Evolutionary conservation across 2,113 vertebrate genomes (phyloP).

Genomic region (Jacana jacana): DNA sequence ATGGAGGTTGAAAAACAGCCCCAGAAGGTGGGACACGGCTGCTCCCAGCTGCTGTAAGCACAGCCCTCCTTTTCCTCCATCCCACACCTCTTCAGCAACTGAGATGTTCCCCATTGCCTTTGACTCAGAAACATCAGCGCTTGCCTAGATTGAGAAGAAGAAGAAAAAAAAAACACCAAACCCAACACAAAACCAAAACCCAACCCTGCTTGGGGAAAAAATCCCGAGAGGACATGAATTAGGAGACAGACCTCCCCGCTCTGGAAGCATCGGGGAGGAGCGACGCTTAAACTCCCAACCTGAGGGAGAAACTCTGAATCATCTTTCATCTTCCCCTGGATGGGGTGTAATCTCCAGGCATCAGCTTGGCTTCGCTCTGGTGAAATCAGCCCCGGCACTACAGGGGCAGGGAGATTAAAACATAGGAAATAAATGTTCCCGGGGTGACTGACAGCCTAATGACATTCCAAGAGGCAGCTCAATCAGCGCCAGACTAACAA

Average conservation of each 20-base stretch:
- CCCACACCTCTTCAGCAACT: neutral
- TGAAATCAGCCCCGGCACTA: neutral
- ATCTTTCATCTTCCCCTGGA: slow-evolving; percentile 51
- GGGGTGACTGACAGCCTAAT: slow-evolving; percentile 59
- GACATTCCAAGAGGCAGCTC: slow-evolving; percentile 60
- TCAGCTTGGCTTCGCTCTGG: slow-evolving; percentile 26
- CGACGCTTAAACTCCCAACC: neutral
- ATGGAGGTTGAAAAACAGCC: neutral
- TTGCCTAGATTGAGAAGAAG: neutral
- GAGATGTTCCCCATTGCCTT: neutral
- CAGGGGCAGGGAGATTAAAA: slow-evolving; percentile 59
- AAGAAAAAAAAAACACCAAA: neutral
- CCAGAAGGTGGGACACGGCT: slow-evolving; percentile 48
- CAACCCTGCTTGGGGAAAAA: neutral
- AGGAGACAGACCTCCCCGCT: slow-evolving; percentile 12
- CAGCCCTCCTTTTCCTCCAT: neutral
- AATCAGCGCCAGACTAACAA: slow-evolving; percentile 43
- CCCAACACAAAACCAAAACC: neutral
- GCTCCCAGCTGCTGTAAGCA: slow-evolving; percentile 59
- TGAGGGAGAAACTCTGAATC: slow-evolving; percentile 16
- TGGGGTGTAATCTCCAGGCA: slow-evolving; percentile 40
- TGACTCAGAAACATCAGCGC: neutral
- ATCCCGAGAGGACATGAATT: neutral
- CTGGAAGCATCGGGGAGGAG: neutral
- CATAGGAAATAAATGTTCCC: slow-evolving; percentile 36